phyloP scores from a whole-genome alignment of 2,888 invertebrate genomes.

The Melieria picta region DNA sequence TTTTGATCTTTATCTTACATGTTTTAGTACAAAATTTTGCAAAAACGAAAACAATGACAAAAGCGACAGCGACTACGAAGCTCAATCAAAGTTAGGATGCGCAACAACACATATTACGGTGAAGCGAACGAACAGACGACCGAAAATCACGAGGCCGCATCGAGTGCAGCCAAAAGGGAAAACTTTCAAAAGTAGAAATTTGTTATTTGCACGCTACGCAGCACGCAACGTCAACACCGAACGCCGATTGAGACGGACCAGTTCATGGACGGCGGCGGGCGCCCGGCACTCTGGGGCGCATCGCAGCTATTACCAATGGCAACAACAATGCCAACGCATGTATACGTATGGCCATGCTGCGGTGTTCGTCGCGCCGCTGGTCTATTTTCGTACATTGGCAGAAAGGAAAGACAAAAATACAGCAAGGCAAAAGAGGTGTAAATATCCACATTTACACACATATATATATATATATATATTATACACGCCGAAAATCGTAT shows the following conservation, averaged over 20 bases:
- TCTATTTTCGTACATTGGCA: background rate
- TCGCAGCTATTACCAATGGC: conserved; percentile 1
- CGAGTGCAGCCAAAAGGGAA: background rate
- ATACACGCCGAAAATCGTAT: conserved; percentile 61
- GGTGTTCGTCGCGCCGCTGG: background rate
- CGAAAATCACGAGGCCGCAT: background rate
- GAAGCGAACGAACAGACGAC: background rate
- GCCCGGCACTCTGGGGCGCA: background rate
- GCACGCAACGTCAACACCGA: conserved; percentile 1
- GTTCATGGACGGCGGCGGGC: background rate
- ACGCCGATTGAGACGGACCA: background rate
- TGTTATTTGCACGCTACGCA: background rate
- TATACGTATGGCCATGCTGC: background rate
- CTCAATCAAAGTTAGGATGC: too few species aligned
- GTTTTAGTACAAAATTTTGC: too few species aligned
- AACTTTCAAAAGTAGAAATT: background rate
- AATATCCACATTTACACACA: conserved; percentile 2
- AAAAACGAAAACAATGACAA: too few species aligned
- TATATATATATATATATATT: conserved; percentile 25
- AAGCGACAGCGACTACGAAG: too few species aligned
- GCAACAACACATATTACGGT: too few species aligned
- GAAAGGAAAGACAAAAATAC: background rate
- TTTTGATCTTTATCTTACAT: too few species aligned
- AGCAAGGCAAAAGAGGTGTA: background rate
- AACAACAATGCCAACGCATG: conserved; percentile 14